These are phyloP conservation scores for Calephelis perditalis DNA, from an alignment of 2,888 invertebrate genomes.

Conservation along the genomic window DNA sequence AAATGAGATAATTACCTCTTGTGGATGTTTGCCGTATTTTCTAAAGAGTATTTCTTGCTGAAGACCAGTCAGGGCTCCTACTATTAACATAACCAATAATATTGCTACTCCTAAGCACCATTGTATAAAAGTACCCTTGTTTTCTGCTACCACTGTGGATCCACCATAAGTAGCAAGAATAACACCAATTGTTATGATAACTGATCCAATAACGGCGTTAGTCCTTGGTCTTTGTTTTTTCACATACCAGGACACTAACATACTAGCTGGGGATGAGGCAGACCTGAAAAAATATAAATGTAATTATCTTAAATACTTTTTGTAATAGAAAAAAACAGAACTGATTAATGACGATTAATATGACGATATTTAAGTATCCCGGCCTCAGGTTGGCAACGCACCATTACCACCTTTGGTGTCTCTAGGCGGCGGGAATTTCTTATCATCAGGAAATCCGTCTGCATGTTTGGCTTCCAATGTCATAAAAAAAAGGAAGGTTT, in stretches of 20 bases:
- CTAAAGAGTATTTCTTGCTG: constrained; percentile 63
- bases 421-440: no score
- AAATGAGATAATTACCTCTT: constrained; percentile 46
- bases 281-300: constrained; percentile 43
- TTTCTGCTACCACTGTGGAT: constrained; percentile 50
- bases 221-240: constrained; percentile 52
- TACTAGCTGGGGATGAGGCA: constrained; percentile 65
- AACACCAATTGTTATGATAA: constrained; percentile 59
- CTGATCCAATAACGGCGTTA: constrained; percentile 54
- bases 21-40: constrained; percentile 65
- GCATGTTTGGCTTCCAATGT: no score
- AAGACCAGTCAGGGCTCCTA: constrained; percentile 63
- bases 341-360: no score
- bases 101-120: constrained; percentile 64
- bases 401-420: no score
- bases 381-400: no score
- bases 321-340: no score
- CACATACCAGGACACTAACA: constrained; percentile 59
- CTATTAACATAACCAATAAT: constrained; percentile 50
- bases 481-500: no score
- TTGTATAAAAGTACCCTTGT: constrained; percentile 47
- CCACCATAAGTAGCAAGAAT: constrained; percentile 63
- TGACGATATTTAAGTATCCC: no score
- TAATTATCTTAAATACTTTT: no score
- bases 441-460: no score